Conservation (phyloP, 2,888 invertebrate species). For the Phasia obesa region DNA sequence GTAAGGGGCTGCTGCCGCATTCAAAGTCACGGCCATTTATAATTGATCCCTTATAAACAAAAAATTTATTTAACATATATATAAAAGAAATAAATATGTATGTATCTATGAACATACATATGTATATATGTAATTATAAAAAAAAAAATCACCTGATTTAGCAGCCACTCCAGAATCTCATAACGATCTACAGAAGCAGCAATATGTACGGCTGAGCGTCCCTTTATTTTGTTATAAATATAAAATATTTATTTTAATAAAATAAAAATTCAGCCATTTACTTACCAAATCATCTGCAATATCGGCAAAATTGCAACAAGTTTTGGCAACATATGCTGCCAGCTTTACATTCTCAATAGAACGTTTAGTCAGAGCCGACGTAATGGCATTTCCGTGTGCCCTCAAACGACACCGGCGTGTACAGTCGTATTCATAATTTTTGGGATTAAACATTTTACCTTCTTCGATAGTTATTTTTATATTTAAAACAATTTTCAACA, state of each 20-base stretch:
- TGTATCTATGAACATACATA: too few relatives aligned
- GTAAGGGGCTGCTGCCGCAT: slow-evolving; percentile 89
- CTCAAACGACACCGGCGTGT: slow-evolving; percentile 84
- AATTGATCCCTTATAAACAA: slow-evolving; percentile 76
- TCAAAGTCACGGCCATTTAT: slow-evolving; percentile 79
- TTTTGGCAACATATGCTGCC: slow-evolving; percentile 84
- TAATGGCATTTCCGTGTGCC: slow-evolving; percentile 83
- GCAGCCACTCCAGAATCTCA: slow-evolving; percentile 88
- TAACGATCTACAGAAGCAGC: slow-evolving; percentile 89
- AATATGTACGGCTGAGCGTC: slow-evolving; percentile 90
- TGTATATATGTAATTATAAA: neutral
- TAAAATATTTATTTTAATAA: neutral
- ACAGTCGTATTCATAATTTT: slow-evolving; percentile 83
- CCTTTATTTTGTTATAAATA: slow-evolving; percentile 80
- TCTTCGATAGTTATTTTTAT: too few relatives aligned
- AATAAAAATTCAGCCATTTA: neutral
- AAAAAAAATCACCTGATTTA: slow-evolving; percentile 83
- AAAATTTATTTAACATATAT: neutral
- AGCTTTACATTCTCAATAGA: slow-evolving; percentile 85
- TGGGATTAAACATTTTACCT: slow-evolving; percentile 73
- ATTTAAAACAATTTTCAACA: too few relatives aligned
- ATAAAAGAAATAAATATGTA: neutral
- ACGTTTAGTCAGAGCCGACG: slow-evolving; percentile 86
- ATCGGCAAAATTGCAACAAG: slow-evolving; percentile 85
- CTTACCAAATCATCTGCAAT: slow-evolving; percentile 85